A percentile compares a stretch with the other conserved stretches of the same genome.
phyloP scores from a whole-genome alignment of 2,113 vertebrate species.

The Uria lomvia region DNA sequence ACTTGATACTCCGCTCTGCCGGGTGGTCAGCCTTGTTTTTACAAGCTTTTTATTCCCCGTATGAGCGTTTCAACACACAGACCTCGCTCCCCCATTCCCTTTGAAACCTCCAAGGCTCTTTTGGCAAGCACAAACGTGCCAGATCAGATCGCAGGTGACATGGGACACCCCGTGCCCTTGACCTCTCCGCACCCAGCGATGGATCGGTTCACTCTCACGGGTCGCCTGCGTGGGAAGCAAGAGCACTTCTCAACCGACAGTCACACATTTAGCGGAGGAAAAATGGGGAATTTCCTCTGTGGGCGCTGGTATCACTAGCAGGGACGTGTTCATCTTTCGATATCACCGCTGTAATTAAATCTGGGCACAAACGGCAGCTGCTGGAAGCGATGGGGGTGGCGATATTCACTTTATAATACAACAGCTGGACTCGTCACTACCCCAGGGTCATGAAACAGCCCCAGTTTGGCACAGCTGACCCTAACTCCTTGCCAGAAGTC shows the following conservation, averaged over 20 bases:
- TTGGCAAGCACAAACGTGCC: not conserved
- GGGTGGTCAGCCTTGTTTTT: not conserved
- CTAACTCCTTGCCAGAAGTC: not conserved
- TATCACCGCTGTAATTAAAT: not conserved
- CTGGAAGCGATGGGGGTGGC: not conserved
- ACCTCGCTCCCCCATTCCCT: not conserved
- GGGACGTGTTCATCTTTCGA: not conserved
- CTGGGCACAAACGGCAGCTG: not conserved
- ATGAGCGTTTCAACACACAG: not conserved
- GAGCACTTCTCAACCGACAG: not conserved
- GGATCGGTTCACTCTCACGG: not conserved
- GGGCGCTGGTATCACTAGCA: not conserved
- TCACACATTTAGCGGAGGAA: not conserved
- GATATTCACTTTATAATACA: not conserved
- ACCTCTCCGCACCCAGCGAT: accelerated
- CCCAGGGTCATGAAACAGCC: not conserved
- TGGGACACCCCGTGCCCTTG: accelerated
- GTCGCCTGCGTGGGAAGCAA: not conserved
- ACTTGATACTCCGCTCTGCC: not conserved
- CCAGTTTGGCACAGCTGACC: not conserved
- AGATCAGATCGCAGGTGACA: not conserved
- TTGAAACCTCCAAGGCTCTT: not conserved
- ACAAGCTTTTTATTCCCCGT: not conserved
- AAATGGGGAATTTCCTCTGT: not conserved
- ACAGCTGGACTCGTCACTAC: not conserved